These are phyloP conservation scores for Paralvinella palmiformis DNA, from an alignment of 1,140 invertebrate genomes.

Conservation along the genomic window DNA sequence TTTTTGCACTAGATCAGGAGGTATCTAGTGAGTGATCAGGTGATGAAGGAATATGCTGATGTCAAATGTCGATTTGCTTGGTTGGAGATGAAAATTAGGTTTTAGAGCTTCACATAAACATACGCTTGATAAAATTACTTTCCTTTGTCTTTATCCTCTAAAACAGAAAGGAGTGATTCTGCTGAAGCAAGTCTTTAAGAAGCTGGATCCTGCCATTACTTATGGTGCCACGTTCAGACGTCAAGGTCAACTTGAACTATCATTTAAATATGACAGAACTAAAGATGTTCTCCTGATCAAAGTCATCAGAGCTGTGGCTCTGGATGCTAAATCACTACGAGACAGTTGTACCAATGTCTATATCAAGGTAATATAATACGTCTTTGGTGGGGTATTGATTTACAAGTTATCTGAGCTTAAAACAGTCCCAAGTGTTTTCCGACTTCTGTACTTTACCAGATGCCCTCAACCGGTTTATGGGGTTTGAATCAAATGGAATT, in stretches of 20 bases:
- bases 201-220: constrained; percentile 37
- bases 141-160: no score
- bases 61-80: no score
- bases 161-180: constrained; percentile 39
- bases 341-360: constrained; percentile 38
- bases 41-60: no score
- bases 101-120: no score
- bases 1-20: no score
- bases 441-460: not conserved
- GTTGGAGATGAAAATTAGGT: no score
- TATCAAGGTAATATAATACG: constrained; percentile 32
- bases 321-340: constrained; percentile 30
- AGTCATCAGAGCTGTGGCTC: constrained; percentile 37
- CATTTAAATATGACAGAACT: constrained; percentile 40
- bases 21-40: no score
- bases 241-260: constrained; percentile 38
- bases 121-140: no score
- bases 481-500: not conserved
- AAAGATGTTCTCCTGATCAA: constrained; percentile 36
- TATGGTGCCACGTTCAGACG: constrained; percentile 24
- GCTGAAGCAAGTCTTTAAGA: constrained; percentile 41
- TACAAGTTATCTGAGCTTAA: not conserved
- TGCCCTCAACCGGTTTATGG: not conserved
- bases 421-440: not conserved
- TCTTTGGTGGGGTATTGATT: not conserved